Percentiles rank a stretch among this genome's conserved stretches.
These are phyloP conservation scores for Sisor rabdophorus DNA, from an alignment of 2,113 vertebrate species.

Conservation along the genomic window DNA sequence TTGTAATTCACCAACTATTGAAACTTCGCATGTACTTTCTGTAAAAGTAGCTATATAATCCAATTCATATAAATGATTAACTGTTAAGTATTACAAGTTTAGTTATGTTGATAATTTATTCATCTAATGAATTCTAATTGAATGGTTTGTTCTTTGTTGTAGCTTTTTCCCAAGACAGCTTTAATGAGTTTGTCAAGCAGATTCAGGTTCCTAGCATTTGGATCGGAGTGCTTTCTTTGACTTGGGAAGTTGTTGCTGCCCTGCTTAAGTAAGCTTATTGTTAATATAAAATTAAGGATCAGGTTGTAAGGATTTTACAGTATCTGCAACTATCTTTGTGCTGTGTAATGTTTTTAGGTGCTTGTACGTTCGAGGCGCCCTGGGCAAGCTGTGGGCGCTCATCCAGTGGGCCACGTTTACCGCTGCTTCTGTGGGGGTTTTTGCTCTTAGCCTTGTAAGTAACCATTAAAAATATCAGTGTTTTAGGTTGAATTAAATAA, in stretches of 20 bases:
- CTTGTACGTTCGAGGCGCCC: constrained; percentile 58
- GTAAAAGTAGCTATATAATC: too few relatives aligned
- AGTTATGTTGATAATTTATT: not conserved
- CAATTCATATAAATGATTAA: too few relatives aligned
- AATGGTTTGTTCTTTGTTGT: not conserved
- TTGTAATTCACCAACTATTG: not conserved
- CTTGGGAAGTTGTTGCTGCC: constrained; percentile 72
- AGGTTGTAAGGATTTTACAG: not conserved
- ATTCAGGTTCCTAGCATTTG: constrained; percentile 70
- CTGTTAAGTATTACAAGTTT: too few relatives aligned
- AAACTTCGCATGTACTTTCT: too few relatives aligned
- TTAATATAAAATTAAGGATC: not conserved
- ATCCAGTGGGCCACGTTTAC: constrained; percentile 65
- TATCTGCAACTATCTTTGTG: not conserved
- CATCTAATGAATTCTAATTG: not conserved
- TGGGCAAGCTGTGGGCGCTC: constrained; percentile 66
- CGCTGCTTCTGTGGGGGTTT: constrained; percentile 61
- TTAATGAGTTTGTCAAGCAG: constrained; percentile 65
- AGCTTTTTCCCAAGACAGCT: constrained; percentile 78
- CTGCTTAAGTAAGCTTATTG: constrained; percentile 65
- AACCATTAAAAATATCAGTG: not conserved
- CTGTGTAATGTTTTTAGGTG: constrained; percentile 57
- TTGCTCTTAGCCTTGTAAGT: constrained; percentile 76
- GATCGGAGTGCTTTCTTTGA: constrained; percentile 72
- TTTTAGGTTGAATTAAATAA: not conserved